Base-by-base conservation (phyloP, 2,797 vertebrate genomes). In the Linurgus olivaceus region DNA sequence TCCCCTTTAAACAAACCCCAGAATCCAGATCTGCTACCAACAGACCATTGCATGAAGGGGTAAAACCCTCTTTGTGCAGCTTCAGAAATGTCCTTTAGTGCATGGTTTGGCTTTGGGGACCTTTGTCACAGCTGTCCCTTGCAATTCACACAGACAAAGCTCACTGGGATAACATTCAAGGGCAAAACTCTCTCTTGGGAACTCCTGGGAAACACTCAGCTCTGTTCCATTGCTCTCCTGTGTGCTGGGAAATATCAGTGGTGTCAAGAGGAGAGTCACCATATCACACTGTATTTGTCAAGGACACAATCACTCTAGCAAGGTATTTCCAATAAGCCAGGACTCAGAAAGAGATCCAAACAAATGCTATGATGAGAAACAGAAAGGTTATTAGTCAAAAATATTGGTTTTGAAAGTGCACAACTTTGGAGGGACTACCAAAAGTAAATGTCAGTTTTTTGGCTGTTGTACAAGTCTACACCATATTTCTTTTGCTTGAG, bases 301-400 rank as follows among this genome's bases (percentile, higher is more conserved):
- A 77, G 75, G 84, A 65, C 54, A n/a, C 38, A 51, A 5, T 87
- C 57, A 29, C 29, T 86, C 65, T 18, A 74, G 88, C 26, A 63
- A 76, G 54, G 11, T 83, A 33, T 68, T 96, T 95, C 55, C 57
- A 82, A 52, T 50, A 89, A 89, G 48, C 42, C 57, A 47, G 78
- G 54, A 85, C 35, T 92, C 75, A 58, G 78, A 91, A 83, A 66
- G 40, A 91, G 45, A 83, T 83, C 50, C 65, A 62, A 58, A 62
- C 35, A 74, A 52, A 85, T 3, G 10, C 28, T 84, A 29, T 52
- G 71, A 67, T 81, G 88, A 92, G 57, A 38, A 92, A 55, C 67
- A 84, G 76, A 74, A 57, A 71, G 45, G 50, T 45, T 91, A 67
- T 83, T 91, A 89, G 65, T 91, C 35, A 94, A 85, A 93, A 93